Evolutionary conservation across 2,888 invertebrate genomes (phyloP), one percentile per base, ranked within the genome.

Genomic region (Acronicta alni): DNA sequence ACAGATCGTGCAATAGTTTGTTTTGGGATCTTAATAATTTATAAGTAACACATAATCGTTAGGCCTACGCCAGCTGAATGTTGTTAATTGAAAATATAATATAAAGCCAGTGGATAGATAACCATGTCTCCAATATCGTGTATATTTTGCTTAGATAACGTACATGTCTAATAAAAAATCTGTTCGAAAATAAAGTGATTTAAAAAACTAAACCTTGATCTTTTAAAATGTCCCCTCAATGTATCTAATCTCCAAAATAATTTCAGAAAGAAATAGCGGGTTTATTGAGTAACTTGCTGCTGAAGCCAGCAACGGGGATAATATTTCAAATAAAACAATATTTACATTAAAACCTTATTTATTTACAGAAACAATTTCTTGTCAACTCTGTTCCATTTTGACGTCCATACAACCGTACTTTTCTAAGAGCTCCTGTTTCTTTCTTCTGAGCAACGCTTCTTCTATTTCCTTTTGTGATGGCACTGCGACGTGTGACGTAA

Each of bases 381-480:
- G 85, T 92, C 90, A 92, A 79, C 91, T 92, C 32, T 82, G 67
- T 69, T 92, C 94, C 68, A 89, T 76, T 74, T 92, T 94, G 16
- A 94, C 90, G 45, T 95, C 95, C 79, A 91, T 78, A 63, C 95
- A 95, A 0, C 95, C 97, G 88, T 98, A 99, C 89, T 97, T 97
- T 77, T 97, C 97, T 61, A 99, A 87, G 41, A 99, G 93, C 88
- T 99, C 99, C 86, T 97, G 97, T 89, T 99, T 99, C 89, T 98
- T 98, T 81, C 98, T 96, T 70, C 96, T 95, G 0, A 99, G 94
- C 56, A 99, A 93, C 0, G 99, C 99, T 81, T 97, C 97, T 85
- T 99, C 99, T 67, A 99, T 97, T 87, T 99, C 98, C 88, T 97
- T 97, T 88, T 99, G 99, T 14, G 98, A 97, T 0, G 99, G 99